These are phyloP conservation scores for Larimichthys polyactis DNA, from an alignment of 2,113 vertebrate species.

Conservation along the genomic window DNA sequence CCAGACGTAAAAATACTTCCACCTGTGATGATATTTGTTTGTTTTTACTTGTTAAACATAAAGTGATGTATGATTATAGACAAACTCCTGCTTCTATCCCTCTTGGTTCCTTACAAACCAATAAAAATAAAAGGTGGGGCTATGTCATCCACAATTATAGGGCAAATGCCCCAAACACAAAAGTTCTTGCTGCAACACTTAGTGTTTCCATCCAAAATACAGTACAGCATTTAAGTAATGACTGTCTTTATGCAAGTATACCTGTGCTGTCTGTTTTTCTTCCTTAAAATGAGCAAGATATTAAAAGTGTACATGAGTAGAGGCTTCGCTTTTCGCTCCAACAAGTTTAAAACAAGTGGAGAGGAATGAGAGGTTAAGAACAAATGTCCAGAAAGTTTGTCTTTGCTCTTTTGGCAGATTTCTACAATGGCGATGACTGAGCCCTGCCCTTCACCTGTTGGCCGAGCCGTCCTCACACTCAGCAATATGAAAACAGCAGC, in stretches of 20 bases:
- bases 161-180: not conserved
- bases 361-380: not conserved
- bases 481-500: slow-evolving; percentile 35
- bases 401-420: slow-evolving; percentile 21
- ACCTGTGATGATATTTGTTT: not conserved
- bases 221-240: no score
- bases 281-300: not conserved
- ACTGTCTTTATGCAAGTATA: no score
- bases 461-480: slow-evolving; percentile 18
- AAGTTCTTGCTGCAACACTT: not conserved
- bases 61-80: not conserved
- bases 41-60: not conserved
- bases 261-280: not conserved
- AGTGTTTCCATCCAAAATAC: no score
- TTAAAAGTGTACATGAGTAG: not conserved
- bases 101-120: not conserved
- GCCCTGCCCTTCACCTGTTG: slow-evolving; percentile 56
- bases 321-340: not conserved
- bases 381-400: not conserved
- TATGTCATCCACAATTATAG: not conserved
- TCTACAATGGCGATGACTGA: slow-evolving; percentile 24
- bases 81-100: not conserved
- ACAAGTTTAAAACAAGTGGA: not conserved
- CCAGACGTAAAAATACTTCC: not conserved
- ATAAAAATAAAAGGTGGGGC: no score